Base-by-base conservation (phyloP, 2,888 invertebrate species). In the Stenchaetothrips biformis region DNA sequence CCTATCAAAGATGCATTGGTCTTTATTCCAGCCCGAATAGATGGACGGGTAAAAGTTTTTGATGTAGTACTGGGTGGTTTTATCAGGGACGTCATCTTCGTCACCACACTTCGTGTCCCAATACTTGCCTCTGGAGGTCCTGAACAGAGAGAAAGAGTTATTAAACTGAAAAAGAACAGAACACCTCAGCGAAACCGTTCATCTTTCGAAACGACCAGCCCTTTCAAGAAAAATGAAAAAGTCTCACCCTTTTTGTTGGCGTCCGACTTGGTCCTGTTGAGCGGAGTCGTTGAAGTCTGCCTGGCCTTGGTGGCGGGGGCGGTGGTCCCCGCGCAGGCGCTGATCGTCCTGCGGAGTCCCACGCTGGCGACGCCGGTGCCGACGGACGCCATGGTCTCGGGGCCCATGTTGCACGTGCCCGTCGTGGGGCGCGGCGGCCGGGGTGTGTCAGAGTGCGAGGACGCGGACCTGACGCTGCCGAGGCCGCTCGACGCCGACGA, bases 401-500 rank as follows among this genome's bases (percentile, higher is more conserved):
- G 53, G 53, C 53, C 53, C 18, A 37, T 53, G 13, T 18, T 18
- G 13, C 53, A 18, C 53, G 53, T 9, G 13, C 53, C 6, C 13
- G 53, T 7, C 53, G 13, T 16, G 53, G 53, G 53, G 16, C 53
- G 53, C 53, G 53, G 53, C 25, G 67, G 67, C 21, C 67, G 67
- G 21, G 67, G 67, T 25, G 67, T 74, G 67, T 74, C 67, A 1
- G 67, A 21, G 7, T 74, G 67, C 67, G 67, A 74, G 2, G 67
- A 74, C 67, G 67, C 7, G 25, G 67, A 74, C 67, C 25, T 7
- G 21, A 25, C 21, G 67, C 67, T 74, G 67, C 21, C 67, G 21
- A 74, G 67, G 21, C 67, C 67, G 67, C 67, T 74, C 25, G 67
- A 74, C 25, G 25, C n/a, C 6, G 67, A 74, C 25, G 67, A 74